Conservation (phyloP, 2,888 invertebrate species). For the Oxystoma pomonae region DNA sequence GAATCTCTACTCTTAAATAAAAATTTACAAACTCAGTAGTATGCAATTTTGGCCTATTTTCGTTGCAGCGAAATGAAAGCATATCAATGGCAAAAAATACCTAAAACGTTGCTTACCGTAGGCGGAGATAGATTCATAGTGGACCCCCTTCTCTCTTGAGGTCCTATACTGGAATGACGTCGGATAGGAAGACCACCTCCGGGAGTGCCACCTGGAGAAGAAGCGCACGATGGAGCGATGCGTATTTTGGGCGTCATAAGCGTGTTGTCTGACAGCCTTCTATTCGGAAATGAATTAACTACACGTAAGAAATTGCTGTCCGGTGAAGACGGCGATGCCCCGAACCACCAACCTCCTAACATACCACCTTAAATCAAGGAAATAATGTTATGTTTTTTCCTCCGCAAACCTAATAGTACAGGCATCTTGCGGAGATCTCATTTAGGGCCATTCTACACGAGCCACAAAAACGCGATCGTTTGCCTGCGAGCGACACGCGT, state of each 20-base stretch:
- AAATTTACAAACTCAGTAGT: no score
- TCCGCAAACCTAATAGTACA: no score
- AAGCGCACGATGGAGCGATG: slow-evolving; percentile 84
- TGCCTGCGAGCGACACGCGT: no score
- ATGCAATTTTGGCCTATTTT: no score
- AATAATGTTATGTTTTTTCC: no score
- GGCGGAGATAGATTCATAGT: slow-evolving; percentile 84
- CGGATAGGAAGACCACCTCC: slow-evolving; percentile 78
- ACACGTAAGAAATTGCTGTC: slow-evolving; percentile 85
- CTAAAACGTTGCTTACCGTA: slow-evolving; percentile 78
- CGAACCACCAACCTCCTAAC: slow-evolving; percentile 79
- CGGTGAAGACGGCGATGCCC: slow-evolving; percentile 77
- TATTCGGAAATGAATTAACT: slow-evolving; percentile 73
- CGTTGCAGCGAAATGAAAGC: no score
- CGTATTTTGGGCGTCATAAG: slow-evolving; percentile 87
- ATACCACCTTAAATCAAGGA: slow-evolving; percentile 48
- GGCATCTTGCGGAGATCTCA: no score
- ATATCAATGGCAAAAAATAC: no score
- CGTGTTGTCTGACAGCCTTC: slow-evolving; percentile 88
- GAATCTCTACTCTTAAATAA: no score
- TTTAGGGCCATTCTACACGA: no score
- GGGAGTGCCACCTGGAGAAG: slow-evolving; percentile 70
- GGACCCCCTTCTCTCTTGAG: slow-evolving; percentile 81
- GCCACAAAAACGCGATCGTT: no score
- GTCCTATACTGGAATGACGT: slow-evolving; percentile 87